Percentiles rank a stretch among this genome's conserved stretches.
These are phyloP conservation scores for Alloscopus bannaensis DNA, from an alignment of 2,888 invertebrate species.

Conservation along the genomic window DNA sequence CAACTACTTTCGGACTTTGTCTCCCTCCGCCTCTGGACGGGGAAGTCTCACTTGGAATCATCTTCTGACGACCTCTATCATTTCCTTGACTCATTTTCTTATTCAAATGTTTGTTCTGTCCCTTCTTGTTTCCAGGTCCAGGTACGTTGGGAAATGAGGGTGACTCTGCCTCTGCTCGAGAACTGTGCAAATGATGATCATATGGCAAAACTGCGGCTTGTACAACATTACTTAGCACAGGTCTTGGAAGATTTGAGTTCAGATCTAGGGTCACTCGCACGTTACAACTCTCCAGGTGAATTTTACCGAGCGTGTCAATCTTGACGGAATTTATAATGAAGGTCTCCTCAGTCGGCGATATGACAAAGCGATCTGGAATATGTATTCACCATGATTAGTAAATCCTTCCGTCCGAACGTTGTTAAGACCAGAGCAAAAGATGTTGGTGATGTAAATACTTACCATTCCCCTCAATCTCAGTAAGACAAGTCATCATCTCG, in stretches of 20 bases:
- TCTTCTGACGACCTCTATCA: constrained; percentile 28
- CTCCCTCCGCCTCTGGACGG: neutral
- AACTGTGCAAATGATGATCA: constrained; percentile 54
- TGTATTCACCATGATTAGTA: too few relatives aligned
- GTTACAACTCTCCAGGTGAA: constrained; percentile 67
- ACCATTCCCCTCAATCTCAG: constrained; percentile 75
- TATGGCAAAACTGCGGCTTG: constrained; percentile 70
- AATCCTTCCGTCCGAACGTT: too few relatives aligned
- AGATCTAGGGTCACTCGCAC: constrained; percentile 66
- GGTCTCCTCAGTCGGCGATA: constrained; percentile 69
- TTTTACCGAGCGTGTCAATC: constrained; percentile 70
- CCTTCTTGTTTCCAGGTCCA: constrained; percentile 32
- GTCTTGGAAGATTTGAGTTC: constrained; percentile 68
- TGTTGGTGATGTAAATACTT: neutral
- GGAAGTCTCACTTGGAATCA: constrained; percentile 31
- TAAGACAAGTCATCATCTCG: constrained; percentile 84
- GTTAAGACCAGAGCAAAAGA: too few relatives aligned
- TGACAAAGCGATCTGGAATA: constrained; percentile 58
- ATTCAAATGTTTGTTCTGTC: constrained; percentile 46
- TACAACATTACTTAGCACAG: constrained; percentile 65
- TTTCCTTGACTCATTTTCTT: constrained; percentile 43
- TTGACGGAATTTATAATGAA: constrained; percentile 67
- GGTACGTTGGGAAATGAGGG: constrained; percentile 19
- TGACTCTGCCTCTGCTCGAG: constrained; percentile 2
- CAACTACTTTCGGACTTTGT: constrained; percentile 29